These are phyloP conservation scores for Caenorhabditis briggsae DNA, from an alignment of 1,140 invertebrate species.

Conservation along the genomic window DNA sequence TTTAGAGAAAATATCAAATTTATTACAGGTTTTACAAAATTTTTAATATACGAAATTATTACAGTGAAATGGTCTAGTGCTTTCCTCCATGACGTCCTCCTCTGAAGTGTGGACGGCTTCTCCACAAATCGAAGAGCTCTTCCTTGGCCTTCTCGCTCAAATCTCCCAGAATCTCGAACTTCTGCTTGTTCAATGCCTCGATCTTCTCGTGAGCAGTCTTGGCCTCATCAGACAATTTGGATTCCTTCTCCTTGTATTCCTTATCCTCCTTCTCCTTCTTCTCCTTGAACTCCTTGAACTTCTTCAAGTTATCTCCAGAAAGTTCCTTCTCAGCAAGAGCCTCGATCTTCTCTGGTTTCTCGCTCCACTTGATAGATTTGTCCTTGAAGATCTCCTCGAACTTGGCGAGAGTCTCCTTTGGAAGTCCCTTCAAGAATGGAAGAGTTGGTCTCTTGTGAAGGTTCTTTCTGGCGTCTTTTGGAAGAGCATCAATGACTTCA, in stretches of 20 bases:
- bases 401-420: slow-evolving; percentile 40
- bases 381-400: slow-evolving; percentile 57
- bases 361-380: slow-evolving; percentile 29
- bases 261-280: slow-evolving; percentile 40
- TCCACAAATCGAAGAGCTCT: slow-evolving; percentile 59
- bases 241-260: slow-evolving; percentile 57
- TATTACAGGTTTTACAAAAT: too few species aligned
- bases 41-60: background rate
- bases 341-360: slow-evolving; percentile 59
- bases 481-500: slow-evolving; percentile 57
- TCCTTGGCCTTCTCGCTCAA: slow-evolving; percentile 44
- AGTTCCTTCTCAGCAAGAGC: slow-evolving; percentile 61
- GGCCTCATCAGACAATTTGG: slow-evolving; percentile 58
- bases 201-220: slow-evolving; percentile 60
- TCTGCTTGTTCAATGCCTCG: slow-evolving; percentile 56
- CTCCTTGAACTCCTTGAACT: slow-evolving; percentile 59
- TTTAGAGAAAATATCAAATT: too few species aligned
- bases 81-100: slow-evolving; percentile 44
- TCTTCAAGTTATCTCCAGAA: slow-evolving; percentile 50
- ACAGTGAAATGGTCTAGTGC: background rate
- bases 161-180: slow-evolving; percentile 44
- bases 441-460: slow-evolving; percentile 54
- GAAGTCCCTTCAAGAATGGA: slow-evolving; percentile 55
- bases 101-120: slow-evolving; percentile 42
- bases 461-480: slow-evolving; percentile 51